Percentiles rank a stretch among this genome's conserved stretches.
Conservation (phyloP, 92 coral and sea anemone species). For the Diadumene lineata region DNA sequence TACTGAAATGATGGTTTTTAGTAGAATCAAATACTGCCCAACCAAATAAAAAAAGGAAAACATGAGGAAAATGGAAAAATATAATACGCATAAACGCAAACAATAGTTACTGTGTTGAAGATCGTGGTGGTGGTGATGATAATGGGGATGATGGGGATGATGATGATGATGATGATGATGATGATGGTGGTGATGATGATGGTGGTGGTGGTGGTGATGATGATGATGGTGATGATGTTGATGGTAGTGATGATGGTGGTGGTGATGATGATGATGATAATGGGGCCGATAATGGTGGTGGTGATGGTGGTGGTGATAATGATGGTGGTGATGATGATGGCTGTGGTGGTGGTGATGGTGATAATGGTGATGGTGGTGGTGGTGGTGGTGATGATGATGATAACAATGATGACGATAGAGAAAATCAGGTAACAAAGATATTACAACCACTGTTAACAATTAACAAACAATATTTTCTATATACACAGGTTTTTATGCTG, state of each 20-base stretch:
- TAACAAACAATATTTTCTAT: background rate
- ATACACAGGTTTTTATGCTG: slow-evolving; percentile 61
- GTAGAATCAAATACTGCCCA: too few species aligned
- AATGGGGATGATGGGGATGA: too few species aligned
- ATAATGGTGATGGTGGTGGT: background rate
- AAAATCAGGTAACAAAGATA: background rate
- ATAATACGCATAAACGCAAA: too few species aligned
- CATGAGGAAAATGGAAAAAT: too few species aligned
- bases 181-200: background rate
- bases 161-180: background rate
- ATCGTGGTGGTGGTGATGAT: too few species aligned
- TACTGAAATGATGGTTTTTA: too few species aligned
- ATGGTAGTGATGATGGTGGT: background rate
- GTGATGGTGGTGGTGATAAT: background rate
- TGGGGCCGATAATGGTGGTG: background rate
- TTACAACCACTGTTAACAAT: too few species aligned
- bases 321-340: background rate
- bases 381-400: background rate
- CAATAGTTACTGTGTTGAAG: too few species aligned
- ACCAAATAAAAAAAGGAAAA: too few species aligned
- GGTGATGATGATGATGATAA: background rate
- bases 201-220: background rate
- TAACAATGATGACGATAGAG: background rate
- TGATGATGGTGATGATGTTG: background rate
- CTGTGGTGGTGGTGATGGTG: background rate